These are phyloP conservation scores for Rhinichthys klamathensis DNA, from an alignment of 2,113 vertebrate genomes.

Conservation along the genomic window DNA sequence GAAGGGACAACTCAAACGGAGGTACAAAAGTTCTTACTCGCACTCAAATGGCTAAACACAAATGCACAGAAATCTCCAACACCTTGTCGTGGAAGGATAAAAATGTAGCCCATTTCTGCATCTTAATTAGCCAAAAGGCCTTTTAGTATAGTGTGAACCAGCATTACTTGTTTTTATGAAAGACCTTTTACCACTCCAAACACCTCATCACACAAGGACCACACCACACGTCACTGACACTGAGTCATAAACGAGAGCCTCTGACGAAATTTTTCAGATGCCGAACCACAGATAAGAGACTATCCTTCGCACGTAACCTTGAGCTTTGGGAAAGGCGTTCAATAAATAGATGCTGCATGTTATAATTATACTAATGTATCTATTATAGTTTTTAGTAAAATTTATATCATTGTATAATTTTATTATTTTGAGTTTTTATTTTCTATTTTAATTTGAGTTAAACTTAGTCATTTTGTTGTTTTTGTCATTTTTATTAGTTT, in stretches of 20 bases:
- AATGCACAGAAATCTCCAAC: not conserved
- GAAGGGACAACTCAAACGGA: constrained; percentile 35
- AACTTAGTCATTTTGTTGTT: not conserved
- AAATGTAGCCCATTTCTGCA: not conserved
- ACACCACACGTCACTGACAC: not conserved
- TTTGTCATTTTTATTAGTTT: not conserved
- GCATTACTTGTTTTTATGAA: constrained; percentile 50
- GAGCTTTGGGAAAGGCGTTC: not conserved
- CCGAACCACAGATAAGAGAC: constrained; percentile 13
- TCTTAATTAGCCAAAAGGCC: not conserved
- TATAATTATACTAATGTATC: not conserved
- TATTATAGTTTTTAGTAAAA: not conserved
- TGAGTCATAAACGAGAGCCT: constrained; percentile 16
- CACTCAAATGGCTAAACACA: constrained; percentile 7
- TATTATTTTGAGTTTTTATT: not conserved
- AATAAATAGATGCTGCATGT: constrained; percentile 5
- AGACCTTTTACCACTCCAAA: constrained; percentile 32
- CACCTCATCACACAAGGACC: constrained; percentile 33
- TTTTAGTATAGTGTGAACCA: constrained; percentile 41
- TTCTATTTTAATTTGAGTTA: not conserved
- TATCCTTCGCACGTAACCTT: not conserved
- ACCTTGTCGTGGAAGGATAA: not conserved
- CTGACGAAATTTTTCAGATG: constrained; percentile 9
- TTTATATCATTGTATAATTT: not conserved
- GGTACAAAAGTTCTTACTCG: constrained; percentile 35